Percentiles rank a stretch among this genome's conserved stretches.
Evolutionary conservation across 2,797 vertebrate genomes (phyloP).

Genomic region (Pangasius mekongensis): DNA sequence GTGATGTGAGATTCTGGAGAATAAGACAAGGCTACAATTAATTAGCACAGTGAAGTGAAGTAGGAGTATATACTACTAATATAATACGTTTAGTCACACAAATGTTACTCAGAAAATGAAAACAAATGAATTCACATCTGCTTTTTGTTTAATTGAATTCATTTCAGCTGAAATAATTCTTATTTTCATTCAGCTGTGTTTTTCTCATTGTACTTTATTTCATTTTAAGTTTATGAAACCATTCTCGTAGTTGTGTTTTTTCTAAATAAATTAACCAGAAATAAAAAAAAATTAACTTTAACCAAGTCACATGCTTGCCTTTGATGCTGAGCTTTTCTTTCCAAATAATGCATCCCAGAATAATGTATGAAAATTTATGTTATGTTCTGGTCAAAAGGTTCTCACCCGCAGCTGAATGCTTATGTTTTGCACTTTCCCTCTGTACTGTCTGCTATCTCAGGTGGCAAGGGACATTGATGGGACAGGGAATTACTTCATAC

Average conservation of each 20-base stretch:
- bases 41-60: background rate
- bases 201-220: background rate
- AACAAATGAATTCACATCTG: background rate
- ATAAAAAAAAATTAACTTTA: background rate
- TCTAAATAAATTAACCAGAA: background rate
- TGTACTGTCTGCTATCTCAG: constrained; percentile 64
- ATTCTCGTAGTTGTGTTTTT: background rate
- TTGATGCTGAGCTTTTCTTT: background rate
- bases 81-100: background rate
- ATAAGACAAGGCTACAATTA: background rate
- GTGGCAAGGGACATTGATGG: constrained; percentile 89
- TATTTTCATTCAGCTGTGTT: background rate
- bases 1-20: background rate
- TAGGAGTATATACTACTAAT: background rate
- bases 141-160: background rate
- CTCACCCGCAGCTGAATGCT: background rate
- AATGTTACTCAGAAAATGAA: background rate
- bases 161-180: background rate
- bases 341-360: background rate
- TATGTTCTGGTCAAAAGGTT: background rate
- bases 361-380: background rate
- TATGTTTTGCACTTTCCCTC: background rate
- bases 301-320: background rate
- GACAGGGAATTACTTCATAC: constrained; percentile 88
- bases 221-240: background rate